Conservation (phyloP, 2,113 vertebrate genomes). For the Cranoglanis bouderius region DNA sequence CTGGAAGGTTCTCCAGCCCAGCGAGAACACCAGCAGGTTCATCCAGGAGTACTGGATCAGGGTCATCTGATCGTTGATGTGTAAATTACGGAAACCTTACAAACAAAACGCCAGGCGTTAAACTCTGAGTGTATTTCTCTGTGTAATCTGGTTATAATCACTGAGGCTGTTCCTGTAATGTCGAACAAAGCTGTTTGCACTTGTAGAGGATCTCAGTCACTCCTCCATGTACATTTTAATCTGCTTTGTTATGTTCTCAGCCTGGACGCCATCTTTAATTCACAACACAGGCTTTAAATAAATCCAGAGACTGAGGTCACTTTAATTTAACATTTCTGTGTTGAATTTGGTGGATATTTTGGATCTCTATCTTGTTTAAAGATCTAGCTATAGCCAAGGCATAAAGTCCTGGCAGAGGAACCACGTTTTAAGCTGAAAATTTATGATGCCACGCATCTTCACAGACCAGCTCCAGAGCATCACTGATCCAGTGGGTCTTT, state of each 20-base stretch:
- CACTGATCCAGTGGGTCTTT: not conserved
- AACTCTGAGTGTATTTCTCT: not conserved
- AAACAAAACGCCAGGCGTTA: not conserved
- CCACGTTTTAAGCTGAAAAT: not conserved
- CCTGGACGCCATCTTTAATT: not conserved
- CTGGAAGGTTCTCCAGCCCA: constrained; percentile 96
- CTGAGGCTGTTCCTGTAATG: not conserved
- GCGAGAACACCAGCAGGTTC: constrained; percentile 94
- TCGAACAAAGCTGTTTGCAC: not conserved
- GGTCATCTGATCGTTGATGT: constrained; percentile 96
- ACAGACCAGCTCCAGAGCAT: not conserved
- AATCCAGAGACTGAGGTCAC: not conserved
- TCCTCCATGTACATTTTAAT: not conserved
- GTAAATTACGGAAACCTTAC: constrained; percentile 91
- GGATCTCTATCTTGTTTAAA: not conserved
- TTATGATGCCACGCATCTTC: not conserved
- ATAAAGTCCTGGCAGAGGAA: not conserved
- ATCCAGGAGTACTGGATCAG: constrained; percentile 99
- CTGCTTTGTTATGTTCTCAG: not conserved
- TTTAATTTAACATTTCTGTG: not conserved
- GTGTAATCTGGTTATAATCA: not conserved
- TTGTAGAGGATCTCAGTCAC: not conserved
- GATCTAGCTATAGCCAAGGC: not conserved
- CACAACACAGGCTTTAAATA: not conserved
- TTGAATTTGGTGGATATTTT: not conserved